Evolutionary conservation across 2,888 invertebrate species (phyloP).

Genomic region (Harpalus rufipes): DNA sequence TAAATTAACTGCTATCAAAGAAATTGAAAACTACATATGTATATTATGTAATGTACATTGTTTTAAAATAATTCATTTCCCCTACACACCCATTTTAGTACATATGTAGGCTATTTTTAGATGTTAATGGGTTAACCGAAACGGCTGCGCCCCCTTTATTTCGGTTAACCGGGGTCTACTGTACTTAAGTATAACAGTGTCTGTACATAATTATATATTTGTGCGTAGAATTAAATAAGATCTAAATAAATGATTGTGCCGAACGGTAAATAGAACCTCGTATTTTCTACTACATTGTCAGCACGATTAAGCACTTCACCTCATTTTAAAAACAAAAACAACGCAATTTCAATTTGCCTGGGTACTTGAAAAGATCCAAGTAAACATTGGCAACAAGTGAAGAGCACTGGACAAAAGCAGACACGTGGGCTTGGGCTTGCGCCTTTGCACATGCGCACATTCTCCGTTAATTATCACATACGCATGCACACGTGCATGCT

Average conservation of each 20-base stretch:
- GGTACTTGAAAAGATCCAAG: conserved; percentile 32
- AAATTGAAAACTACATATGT: too few relatives aligned
- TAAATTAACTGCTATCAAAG: too few relatives aligned
- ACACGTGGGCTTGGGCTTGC: conserved; percentile 69
- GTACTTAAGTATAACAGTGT: not conserved
- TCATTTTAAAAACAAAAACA: conserved; percentile 22
- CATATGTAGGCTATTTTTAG: too few relatives aligned
- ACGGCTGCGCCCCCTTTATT: too few relatives aligned
- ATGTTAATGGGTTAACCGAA: too few relatives aligned
- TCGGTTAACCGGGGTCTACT: too few relatives aligned
- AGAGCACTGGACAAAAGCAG: conserved; percentile 55
- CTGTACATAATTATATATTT: not conserved
- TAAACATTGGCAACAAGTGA: conserved; percentile 55
- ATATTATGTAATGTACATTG: too few relatives aligned
- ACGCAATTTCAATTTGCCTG: conserved; percentile 48
- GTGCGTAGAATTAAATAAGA: not conserved
- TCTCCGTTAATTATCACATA: conserved; percentile 70
- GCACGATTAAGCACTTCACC: conserved; percentile 32
- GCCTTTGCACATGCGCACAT: conserved; percentile 68
- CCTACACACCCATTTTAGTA: too few relatives aligned
- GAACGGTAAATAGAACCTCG: not conserved
- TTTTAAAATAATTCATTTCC: too few relatives aligned
- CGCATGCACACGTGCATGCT: conserved; percentile 16
- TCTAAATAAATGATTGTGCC: not conserved
- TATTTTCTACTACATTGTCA: conserved; percentile 26